Evolutionary conservation across 2,888 invertebrate genomes (phyloP).

Genomic region (Ecdyonurus torrentis): DNA sequence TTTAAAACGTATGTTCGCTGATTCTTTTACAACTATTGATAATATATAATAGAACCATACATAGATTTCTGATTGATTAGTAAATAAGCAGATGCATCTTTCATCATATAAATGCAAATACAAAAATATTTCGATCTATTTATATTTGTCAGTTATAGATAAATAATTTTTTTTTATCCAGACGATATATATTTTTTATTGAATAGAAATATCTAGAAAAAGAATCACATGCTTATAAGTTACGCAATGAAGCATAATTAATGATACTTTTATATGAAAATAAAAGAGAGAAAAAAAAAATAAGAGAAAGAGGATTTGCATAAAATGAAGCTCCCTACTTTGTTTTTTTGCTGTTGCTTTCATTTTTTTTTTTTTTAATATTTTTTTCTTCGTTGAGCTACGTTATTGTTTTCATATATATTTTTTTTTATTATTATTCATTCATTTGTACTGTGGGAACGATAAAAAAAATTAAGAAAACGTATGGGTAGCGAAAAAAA

Average conservation of each 20-base stretch:
- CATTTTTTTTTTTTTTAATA: no score
- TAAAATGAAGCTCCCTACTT: background rate
- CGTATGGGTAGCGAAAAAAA: no score
- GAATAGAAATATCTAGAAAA: background rate
- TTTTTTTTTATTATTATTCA: background rate
- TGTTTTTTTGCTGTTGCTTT: background rate
- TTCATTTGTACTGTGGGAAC: background rate
- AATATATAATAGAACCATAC: no score
- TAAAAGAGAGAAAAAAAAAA: no score
- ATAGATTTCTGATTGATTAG: no score
- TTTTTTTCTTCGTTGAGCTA: no score
- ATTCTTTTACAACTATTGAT: no score
- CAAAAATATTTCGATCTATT: no score
- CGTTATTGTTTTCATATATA: background rate
- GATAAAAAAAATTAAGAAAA: background rate
- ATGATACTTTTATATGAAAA: background rate
- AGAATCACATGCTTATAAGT: background rate
- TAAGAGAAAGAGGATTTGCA: background rate
- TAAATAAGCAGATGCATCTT: no score
- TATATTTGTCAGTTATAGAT: background rate
- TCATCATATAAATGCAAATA: no score
- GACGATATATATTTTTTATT: background rate
- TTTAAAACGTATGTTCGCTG: no score
- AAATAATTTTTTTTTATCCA: background rate
- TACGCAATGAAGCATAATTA: background rate